Conservation (phyloP, 2,888 invertebrate species). For the Lycocerus yunnanus region DNA sequence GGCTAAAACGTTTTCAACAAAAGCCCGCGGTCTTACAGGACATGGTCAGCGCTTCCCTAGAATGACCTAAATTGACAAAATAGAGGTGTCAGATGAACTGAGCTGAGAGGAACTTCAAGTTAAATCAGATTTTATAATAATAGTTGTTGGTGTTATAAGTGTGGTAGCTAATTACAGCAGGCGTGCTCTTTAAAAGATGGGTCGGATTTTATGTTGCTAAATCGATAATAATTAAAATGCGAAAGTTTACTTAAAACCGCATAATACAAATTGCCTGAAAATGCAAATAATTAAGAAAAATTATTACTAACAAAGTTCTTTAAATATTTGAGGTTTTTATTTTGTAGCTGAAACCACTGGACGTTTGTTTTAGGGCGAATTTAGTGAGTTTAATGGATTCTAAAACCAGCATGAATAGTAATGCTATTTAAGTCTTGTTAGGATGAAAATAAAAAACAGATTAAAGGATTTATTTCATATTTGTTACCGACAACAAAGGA, state of each 20-base stretch:
- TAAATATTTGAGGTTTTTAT: not conserved
- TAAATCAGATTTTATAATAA: not conserved
- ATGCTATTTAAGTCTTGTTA: conserved; percentile 7
- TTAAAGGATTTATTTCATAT: conserved; percentile 12
- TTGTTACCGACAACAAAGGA: conserved; percentile 9
- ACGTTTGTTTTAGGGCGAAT: conserved; percentile 5
- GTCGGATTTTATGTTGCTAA: no score
- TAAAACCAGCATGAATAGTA: conserved; percentile 1
- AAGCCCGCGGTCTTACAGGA: no score
- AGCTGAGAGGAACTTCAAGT: not conserved
- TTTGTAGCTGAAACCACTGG: not conserved
- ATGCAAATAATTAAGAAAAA: not conserved
- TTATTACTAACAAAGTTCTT: not conserved
- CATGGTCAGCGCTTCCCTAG: no score
- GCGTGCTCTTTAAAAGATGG: no score
- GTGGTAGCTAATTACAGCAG: no score
- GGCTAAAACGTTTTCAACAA: no score
- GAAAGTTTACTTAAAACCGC: not conserved
- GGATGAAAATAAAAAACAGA: conserved; percentile 7
- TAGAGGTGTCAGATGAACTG: not conserved
- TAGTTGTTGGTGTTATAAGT: not conserved
- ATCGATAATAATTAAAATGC: no score
- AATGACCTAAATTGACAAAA: not conserved
- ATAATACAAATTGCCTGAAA: not conserved
- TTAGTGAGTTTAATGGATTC: conserved; percentile 5